Conservation (phyloP, 2,113 vertebrate genomes). For the Paralichthys olivaceus region DNA sequence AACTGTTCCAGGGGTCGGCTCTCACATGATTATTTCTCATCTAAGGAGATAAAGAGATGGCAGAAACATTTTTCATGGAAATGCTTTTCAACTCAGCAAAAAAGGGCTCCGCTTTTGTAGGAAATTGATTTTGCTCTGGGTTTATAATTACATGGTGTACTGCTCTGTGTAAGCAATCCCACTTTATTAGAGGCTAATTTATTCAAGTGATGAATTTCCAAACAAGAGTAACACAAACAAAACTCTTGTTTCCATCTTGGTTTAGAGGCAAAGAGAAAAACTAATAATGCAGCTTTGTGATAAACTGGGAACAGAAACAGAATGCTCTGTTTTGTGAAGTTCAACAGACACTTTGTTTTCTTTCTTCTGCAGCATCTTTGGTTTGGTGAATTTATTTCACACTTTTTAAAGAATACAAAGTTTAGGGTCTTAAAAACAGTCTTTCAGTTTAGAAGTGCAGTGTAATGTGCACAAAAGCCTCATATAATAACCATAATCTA, state of each 20-base stretch:
- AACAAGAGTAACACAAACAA: not conserved
- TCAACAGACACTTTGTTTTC: not conserved
- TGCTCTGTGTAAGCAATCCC: not conserved
- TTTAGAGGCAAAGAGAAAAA: not conserved
- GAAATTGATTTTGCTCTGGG: constrained; percentile 30
- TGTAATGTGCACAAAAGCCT: not conserved
- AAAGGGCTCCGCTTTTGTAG: not conserved
- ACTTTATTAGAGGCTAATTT: not conserved
- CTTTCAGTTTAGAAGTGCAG: not conserved
- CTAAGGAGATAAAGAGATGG: constrained; percentile 22
- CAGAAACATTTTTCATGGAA: constrained; percentile 33
- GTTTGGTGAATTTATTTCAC: not conserved
- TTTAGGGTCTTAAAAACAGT: no score
- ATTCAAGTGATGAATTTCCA: not conserved
- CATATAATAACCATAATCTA: not conserved
- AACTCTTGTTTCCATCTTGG: not conserved
- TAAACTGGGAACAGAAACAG: not conserved
- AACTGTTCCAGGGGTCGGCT: constrained; percentile 22
- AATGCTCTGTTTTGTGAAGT: not conserved
- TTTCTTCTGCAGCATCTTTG: not conserved
- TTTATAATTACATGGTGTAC: constrained; percentile 23
- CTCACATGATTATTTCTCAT: constrained; percentile 27
- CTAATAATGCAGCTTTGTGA: not conserved
- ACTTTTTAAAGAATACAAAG: no score
- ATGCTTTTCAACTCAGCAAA: constrained; percentile 13